Evolutionary conservation across 2,888 invertebrate species (phyloP), one percentile per base, ranked within the genome.

Genomic region (Drosophila prolongata): DNA sequence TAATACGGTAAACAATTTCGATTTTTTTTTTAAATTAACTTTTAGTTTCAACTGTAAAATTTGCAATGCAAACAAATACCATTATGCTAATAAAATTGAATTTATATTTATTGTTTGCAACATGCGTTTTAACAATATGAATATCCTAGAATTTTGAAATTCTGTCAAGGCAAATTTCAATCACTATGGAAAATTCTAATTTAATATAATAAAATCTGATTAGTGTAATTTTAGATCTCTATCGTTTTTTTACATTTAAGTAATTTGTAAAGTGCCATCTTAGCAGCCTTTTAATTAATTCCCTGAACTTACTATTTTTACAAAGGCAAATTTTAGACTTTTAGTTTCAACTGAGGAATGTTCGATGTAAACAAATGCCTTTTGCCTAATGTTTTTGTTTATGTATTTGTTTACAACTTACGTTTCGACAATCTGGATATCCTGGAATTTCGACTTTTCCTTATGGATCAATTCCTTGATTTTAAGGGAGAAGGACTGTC

Each of bases 401-500:
- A 42, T 52, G 14, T 53, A 11, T 14, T 57, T 40, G n/a, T 10
- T 34, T 6, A 14, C 6, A 38, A 93, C 94, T 94, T 91, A 96
- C 94, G 97, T 97, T 90, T 98, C 95, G 66, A 97, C 93, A 3
- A 98, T 95, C 74, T 96, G 91, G 59, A 98, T 95, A 83, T 98
- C 95, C 92, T 98, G 98, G 91, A 94, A 98, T 55, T 95, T 92
- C 0, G 98, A 97, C 89, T 95, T 95, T 90, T 96, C 96, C 2
- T 95, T 93, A 90, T 97, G 95, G 0, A 98, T 93, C 1, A 98
- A 93, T 80, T 96, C 93, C 50, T 96, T 95, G 0, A 98, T 95
- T 94, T 97, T 94, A 71, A 99, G 93, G 0, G 98, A 98, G 89
- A 98, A 95, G 16, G 96, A 95, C 81, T 98, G 96, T 0, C 98